phyloP scores from a whole-genome alignment of 2,113 vertebrate genomes.

The Pitta sordida region DNA sequence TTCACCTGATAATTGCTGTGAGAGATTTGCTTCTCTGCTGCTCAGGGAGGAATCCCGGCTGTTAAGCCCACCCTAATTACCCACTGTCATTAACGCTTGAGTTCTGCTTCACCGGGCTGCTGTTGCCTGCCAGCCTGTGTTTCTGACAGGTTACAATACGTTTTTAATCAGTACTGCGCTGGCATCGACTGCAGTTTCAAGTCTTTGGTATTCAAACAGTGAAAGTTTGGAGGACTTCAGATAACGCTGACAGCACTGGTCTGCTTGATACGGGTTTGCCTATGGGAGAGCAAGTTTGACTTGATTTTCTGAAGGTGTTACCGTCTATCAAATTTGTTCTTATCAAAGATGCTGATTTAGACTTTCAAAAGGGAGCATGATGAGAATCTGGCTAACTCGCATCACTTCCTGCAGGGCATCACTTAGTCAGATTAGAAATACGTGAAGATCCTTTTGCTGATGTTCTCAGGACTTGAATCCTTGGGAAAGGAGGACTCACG shows the following conservation, averaged over 20 bases:
- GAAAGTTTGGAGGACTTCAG: neutral
- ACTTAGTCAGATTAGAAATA: constrained; percentile 17
- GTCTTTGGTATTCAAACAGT: neutral
- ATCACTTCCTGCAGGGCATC: constrained; percentile 30
- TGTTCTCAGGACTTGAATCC: constrained; percentile 31
- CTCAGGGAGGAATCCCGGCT: neutral
- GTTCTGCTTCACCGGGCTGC: neutral
- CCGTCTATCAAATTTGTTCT: neutral
- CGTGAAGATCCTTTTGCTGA: neutral
- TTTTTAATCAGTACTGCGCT: neutral
- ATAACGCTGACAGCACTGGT: fast-evolving
- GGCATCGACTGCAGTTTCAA: neutral
- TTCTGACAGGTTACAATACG: fast-evolving
- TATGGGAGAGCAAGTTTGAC: neutral
- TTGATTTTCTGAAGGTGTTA: neutral
- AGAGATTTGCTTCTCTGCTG: neutral
- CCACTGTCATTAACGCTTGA: fast-evolving
- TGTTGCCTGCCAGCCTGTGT: neutral
- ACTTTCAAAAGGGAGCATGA: neutral
- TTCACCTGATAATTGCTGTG: neutral
- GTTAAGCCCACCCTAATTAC: neutral
- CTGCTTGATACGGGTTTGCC: neutral
- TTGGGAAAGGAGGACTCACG: neutral
- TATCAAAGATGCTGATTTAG: constrained; percentile 33
- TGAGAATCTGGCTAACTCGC: neutral